Base-by-base conservation (phyloP, 1,140 invertebrate genomes). In the Cydia splendana region DNA sequence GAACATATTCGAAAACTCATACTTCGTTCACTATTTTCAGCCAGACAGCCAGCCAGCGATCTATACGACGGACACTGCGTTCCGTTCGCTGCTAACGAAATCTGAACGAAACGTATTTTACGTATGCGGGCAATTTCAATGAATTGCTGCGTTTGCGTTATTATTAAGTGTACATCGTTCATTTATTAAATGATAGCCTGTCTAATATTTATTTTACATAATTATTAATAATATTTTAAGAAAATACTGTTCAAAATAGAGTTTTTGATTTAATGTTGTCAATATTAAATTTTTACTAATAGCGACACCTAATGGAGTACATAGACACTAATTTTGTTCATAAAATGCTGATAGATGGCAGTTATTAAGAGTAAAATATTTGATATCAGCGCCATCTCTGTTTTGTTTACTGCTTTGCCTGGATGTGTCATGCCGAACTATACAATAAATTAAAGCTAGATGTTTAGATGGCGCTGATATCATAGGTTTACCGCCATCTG, bases 1-100 rank as follows among this genome's bases (percentile, higher is more conserved):
- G 89, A 93, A 90, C 91, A 93, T 92, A 91, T 93, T 93, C 87
- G 90, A 89, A 91, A 91, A 91, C 89, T 91, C 91, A 91, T 91
- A 92, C 87, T 93, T 91, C 86, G 87, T 93, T 92, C 91, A 93
- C 87, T 91, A 91, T 90, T 89, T 93, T 88, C 91, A 91, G 88
- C 85, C 90, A 90, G 89, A 88, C 90, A 88, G 87, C 88, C 84
- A 91, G 89, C 86, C 86, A 90, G 87, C 90, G 85, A 91, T 90
- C 89, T 91, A 91, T 91, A 91, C 89, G 84, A 91, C 90, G 83
- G 34, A 88, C 89, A 87, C 88, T 91, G 88, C 91, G 91, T 92
- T 92, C 90, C 91, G 90, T 91, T 92, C 90, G 89, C 90, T 90
- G 88, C 88, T 87, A 90, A 89, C 85, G 69, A 75, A 74, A 15